Percentiles rank a stretch among this genome's conserved stretches.
These are phyloP conservation scores for Hyperoplus lanceolatus DNA, from an alignment of 2,797 vertebrate genomes.

Conservation along the genomic window DNA sequence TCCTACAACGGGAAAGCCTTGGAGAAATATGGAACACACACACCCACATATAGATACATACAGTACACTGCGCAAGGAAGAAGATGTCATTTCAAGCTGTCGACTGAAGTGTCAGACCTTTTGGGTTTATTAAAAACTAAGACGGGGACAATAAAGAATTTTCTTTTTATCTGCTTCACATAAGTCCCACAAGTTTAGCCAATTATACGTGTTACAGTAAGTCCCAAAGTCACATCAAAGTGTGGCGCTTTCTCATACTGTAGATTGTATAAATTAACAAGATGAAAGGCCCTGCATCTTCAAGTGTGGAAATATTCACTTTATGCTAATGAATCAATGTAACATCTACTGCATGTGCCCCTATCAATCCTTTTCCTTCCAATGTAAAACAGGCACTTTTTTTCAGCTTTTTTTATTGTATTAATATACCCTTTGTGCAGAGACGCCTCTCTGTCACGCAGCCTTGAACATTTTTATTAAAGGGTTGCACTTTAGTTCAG, in stretches of 20 bases:
- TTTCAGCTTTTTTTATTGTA: constrained; percentile 1
- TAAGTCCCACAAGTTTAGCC: background rate
- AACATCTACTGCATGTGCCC: background rate
- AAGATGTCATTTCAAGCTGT: constrained; percentile 11
- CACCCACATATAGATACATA: background rate
- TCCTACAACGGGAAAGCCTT: constrained; percentile 20
- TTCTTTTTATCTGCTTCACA: background rate
- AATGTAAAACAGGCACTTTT: background rate
- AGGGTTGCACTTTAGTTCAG: constrained; percentile 20
- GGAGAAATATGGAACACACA: constrained; percentile 20
- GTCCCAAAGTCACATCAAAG: constrained; percentile 13
- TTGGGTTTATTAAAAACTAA: background rate
- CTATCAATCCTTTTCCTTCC: background rate
- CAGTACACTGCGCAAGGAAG: background rate
- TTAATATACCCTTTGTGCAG: background rate
- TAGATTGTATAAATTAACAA: constrained; percentile 1
- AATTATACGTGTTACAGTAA: too few relatives aligned
- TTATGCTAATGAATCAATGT: background rate
- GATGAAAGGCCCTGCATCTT: background rate
- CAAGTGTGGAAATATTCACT: background rate
- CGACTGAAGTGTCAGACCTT: background rate
- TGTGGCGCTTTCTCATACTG: background rate
- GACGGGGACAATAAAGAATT: background rate
- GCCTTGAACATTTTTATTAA: constrained; percentile 33
- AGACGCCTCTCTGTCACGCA: constrained; percentile 11